These are phyloP conservation scores for Microplitis mediator DNA, from an alignment of 1,140 invertebrate genomes.

Conservation along the genomic window DNA sequence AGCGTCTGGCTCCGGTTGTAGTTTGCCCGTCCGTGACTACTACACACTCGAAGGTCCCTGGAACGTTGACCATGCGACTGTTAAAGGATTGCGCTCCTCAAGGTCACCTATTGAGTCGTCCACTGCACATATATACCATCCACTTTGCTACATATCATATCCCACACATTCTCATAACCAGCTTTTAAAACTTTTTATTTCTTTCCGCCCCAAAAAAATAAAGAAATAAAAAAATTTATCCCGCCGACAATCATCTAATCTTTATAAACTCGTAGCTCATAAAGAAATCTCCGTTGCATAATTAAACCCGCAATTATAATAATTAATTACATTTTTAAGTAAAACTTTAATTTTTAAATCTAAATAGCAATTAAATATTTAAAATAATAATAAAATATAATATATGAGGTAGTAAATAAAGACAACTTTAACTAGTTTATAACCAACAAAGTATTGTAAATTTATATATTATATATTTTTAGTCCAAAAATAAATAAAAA, in stretches of 20 bases:
- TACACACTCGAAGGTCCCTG: conserved; percentile 48
- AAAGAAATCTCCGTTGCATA: no score
- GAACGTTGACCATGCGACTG: conserved; percentile 56
- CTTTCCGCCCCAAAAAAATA: not conserved
- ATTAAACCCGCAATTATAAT: no score
- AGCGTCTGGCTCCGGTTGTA: conserved; percentile 46
- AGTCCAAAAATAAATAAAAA: not conserved
- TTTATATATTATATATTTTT: not conserved
- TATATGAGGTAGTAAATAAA: not conserved
- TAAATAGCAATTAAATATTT: no score
- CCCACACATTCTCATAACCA: no score
- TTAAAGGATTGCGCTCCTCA: conserved; percentile 47
- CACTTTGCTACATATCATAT: not conserved
- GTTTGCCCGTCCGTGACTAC: conserved; percentile 53
- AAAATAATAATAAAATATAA: no score
- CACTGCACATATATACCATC: not conserved
- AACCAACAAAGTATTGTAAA: not conserved
- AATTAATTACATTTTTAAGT: no score
- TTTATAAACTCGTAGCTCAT: no score
- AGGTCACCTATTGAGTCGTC: conserved; percentile 44
- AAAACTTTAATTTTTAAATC: no score
- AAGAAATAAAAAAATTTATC: no score
- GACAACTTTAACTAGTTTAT: no score
- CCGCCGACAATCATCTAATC: no score
- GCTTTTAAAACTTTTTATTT: not conserved